These are phyloP conservation scores for Lottia gigantea DNA, from an alignment of 2,888 invertebrate genomes.

Conservation along the genomic window DNA sequence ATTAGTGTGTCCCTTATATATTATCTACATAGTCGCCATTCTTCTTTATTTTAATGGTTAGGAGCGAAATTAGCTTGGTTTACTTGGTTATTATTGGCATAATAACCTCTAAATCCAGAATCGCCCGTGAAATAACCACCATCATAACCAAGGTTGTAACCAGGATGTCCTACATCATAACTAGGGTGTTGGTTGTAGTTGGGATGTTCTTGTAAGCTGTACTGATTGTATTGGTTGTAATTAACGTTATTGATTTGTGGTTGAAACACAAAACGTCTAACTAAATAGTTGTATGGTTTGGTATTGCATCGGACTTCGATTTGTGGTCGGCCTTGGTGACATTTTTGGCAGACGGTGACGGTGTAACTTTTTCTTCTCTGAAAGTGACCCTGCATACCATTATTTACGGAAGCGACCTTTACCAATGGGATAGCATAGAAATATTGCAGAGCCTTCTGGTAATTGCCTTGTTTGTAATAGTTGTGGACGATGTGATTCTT, in stretches of 20 bases:
- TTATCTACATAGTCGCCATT: too few species aligned
- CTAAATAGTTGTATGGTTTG: not conserved
- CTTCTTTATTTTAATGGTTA: too few species aligned
- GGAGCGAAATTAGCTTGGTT: conserved; percentile 4
- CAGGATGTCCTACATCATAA: not conserved
- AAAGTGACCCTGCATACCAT: not conserved
- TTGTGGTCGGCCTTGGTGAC: not conserved
- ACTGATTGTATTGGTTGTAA: not conserved
- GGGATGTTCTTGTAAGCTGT: not conserved
- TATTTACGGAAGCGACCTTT: not conserved
- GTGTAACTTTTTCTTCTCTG: not conserved
- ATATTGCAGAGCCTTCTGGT: not conserved
- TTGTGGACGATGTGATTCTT: conserved; percentile 2
- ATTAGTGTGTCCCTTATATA: too few species aligned
- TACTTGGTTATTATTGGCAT: not conserved
- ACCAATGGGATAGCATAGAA: not conserved
- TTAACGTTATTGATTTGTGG: conserved; percentile 2
- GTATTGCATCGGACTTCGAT: conserved; percentile 1
- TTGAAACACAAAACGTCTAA: not conserved
- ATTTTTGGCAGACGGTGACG: not conserved
- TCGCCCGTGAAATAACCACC: not conserved
- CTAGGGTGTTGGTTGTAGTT: not conserved
- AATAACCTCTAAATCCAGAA: not conserved
- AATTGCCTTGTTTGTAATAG: conserved; percentile 4
- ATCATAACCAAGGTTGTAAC: not conserved